Percentiles rank a stretch among this genome's conserved stretches.
These are phyloP conservation scores for Acanthurus lineatus DNA, from an alignment of 2,797 vertebrate species.

Conservation along the genomic window DNA sequence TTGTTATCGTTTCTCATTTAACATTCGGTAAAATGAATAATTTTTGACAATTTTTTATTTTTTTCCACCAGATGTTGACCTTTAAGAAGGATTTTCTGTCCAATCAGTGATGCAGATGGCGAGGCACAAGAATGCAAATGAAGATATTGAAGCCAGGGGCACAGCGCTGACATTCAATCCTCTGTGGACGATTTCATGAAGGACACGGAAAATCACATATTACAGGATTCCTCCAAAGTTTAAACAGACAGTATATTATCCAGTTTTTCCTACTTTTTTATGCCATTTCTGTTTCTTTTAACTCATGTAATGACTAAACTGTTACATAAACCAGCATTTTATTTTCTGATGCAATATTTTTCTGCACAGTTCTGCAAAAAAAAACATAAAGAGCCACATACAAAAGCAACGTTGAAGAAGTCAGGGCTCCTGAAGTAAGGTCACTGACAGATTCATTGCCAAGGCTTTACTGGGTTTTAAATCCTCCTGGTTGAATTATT, in stretches of 20 bases:
- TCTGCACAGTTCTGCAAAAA: not conserved
- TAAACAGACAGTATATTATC: not conserved
- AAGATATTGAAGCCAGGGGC: slow-evolving; percentile 59
- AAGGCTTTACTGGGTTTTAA: not conserved
- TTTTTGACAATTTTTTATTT: slow-evolving; percentile 6
- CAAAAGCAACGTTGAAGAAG: not conserved
- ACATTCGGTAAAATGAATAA: not conserved
- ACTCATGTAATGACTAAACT: not conserved
- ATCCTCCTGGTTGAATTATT: not conserved
- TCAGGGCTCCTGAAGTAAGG: not conserved
- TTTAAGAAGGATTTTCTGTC: slow-evolving; percentile 71
- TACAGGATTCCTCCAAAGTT: slow-evolving; percentile 27
- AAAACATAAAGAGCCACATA: not conserved
- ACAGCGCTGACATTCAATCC: slow-evolving; percentile 77
- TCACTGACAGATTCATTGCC: not conserved
- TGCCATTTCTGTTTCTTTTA: not conserved
- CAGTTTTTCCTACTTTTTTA: not conserved
- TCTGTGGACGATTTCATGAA: slow-evolving; percentile 57
- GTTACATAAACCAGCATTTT: not conserved
- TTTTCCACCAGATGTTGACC: slow-evolving; percentile 75
- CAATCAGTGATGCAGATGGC: slow-evolving; percentile 53
- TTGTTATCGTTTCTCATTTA: not conserved
- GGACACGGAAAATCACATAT: slow-evolving; percentile 46
- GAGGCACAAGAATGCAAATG: slow-evolving; percentile 73
- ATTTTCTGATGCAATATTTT: slow-evolving; percentile 2